Evolutionary conservation across 2,797 vertebrate species (phyloP), one percentile per base, ranked within the genome.

Genomic region (Betta splendens): DNA sequence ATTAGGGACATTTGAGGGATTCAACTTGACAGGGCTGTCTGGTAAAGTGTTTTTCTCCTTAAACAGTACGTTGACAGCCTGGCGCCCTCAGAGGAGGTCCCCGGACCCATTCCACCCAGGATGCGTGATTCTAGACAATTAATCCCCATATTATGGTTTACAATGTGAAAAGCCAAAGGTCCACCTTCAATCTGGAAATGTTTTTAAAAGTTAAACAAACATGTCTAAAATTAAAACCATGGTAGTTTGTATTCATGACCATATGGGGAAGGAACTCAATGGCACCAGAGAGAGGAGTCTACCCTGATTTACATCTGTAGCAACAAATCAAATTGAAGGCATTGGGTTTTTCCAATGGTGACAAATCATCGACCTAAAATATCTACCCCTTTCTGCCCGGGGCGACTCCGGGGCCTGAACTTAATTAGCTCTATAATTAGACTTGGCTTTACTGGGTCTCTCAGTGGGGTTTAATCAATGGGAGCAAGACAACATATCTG

Each of bases 361-460:
- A 91, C 88, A 87, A 91, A 87, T 88, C 83, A 88, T 84, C 44
- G 86, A 92, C 86, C 83, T 83, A 84, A 85, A 91, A 88, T 87
- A 89, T 89, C 86, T 83, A 89, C 64, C 83, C 53, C 77, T 79
- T 69, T 42, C 56, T 70, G 87, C 90, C 84, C 43, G 2, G 43
- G 86, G 89, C 78, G 63, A 72, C 77, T 82, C 45, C 69, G 70
- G 72, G 72, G 72, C 69, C 81, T 69, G 57, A 79, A 72, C 77
- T 85, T 91, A 89, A 92, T 92, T 89, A 91, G 87, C 84, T 84
- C 80, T 82, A 89, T 91, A 92, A 91, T 91, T 91, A 91, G 88
- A 89, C 85, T 83, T 85, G 87, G 79, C 82, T 87, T 88, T 87
- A 81, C 78, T 83, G 58, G 84, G 83, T 70, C 85, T 87, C 83